Evolutionary conservation across 92 coral and sea anemone genomes (phyloP), one percentile per base, ranked within the genome.

Genomic region (Epizoanthus scotinus): DNA sequence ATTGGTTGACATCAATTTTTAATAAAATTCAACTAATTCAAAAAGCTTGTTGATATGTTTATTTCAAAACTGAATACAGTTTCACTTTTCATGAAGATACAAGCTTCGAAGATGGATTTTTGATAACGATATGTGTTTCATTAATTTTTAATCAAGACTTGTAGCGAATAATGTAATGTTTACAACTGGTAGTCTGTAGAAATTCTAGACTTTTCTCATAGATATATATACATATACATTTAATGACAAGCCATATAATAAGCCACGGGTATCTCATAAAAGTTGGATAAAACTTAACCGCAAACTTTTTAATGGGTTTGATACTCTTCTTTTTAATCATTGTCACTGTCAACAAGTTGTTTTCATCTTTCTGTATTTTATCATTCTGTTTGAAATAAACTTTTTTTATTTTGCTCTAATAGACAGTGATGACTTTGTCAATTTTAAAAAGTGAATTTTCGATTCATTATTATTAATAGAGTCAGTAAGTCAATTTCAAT

Each of bases 61-160:
- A 75, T 60, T 60, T 26, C 58, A 20, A 19, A 15, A 36, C 24
- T 75, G 26, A 75, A 58, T 58, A 75, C 81, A 75, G 81, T 75
- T 75, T 75, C 81, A 75, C 17, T 75, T 75, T 75, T 38, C 26
- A 42, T 75, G 60, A 58, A 75, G 68, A 59, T 75, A 75, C 68
- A 75, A 58, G 31, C 17, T 75, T 59, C 14, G 81, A 75, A 59
- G 68, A 75, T 54, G 61, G 24, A 59, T 67, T 57, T 74, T 75
- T 24, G 59, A 75, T 58, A 75, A 36, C 68, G 69, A 75, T 75
- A 75, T 31, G 68, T 20, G 67, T 12, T 50, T 75, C 68, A 75
- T 75, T 36, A 75, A 75, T 75, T 63, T 75, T 75, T 75, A 75
- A 75, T 75, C 44, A 75, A 6, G 12, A 36, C 81, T 75, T 44